These are phyloP conservation scores for Dasypus novemcinctus DNA, from an alignment of 2,113 vertebrate genomes.

Conservation along the genomic window DNA sequence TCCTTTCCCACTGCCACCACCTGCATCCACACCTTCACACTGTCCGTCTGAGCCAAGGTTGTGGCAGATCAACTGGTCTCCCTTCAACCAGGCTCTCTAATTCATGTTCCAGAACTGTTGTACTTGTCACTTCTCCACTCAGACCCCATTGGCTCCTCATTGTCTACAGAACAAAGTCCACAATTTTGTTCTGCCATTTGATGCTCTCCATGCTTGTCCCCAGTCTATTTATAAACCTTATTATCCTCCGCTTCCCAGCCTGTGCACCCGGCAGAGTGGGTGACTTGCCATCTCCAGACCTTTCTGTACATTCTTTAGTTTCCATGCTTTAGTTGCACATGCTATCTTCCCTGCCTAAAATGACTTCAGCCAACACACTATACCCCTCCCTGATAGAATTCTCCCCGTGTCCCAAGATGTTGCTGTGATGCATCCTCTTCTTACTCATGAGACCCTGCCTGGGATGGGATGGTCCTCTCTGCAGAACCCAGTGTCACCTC, in stretches of 20 bases:
- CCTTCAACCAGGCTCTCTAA: not conserved
- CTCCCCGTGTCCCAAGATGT: accelerated
- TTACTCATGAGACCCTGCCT: not conserved
- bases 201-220: not conserved
- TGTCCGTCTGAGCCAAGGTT: not conserved
- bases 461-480: not conserved
- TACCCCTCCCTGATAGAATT: not conserved
- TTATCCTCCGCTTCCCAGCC: not conserved
- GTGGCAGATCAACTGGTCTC: not conserved
- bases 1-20: not conserved
- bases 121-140: not conserved
- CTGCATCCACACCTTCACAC: not conserved
- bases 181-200: too few relatives aligned
- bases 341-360: not conserved
- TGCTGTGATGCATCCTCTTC: accelerated
- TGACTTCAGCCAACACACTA: not conserved
- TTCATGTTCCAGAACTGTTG: not conserved
- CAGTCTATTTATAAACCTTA: not conserved
- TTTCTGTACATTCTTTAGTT: not conserved
- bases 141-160: not conserved
- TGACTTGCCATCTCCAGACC: not conserved
- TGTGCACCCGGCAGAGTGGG: not conserved
- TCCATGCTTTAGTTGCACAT: not conserved
- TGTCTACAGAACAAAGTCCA: not conserved
- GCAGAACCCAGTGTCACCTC: not conserved